Evolutionary conservation across 2,113 vertebrate genomes (phyloP), one percentile per base, ranked within the genome.

Genomic region (Nematolebias whitei): DNA sequence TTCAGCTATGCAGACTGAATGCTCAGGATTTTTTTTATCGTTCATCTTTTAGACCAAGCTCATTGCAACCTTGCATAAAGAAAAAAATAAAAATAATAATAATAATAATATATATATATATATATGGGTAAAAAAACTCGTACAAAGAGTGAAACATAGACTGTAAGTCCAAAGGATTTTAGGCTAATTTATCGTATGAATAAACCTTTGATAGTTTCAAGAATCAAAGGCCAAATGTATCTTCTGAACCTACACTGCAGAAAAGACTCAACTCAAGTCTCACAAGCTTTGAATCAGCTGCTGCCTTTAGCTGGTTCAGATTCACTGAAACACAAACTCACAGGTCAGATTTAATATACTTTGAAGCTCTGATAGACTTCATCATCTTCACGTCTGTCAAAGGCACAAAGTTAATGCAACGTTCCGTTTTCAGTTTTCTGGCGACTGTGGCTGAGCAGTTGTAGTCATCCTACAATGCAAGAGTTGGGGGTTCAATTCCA

Each of bases 161-260:
- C 74, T 85, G 71, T 63, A 67, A 66, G 73, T 79, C 51, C 66
- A 76, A 79, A 81, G 72, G 47, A 83, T 88, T 84, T 78, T 63
- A 69, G 80, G 72, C 82, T 76, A 79, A 85, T 87, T 78, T 79
- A 55, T 84, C 50, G 77, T 76, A 41, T 84, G 70, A 85, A 85
- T 84, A 80, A 81, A 55, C 29, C 72, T 82, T 80, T 65, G 74
- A 81, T 68, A 61, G 44, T 26, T 71, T n/a, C 24, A 73, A 63
- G 49, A 41, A 66, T 62, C 77, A 63, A 76, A 66, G 49, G 61
- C 74, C 64, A 78, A 86, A 73, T 51, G 77, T 64, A 65, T 58
- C 48, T 49, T 65, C 32, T n/a, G n/a, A n/a, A n/a, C n/a, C n/a
- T n/a, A n/a, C n/a, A n/a, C n/a, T n/a, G n/a, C n/a, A n/a, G n/a